Percentiles rank a stretch among this genome's conserved stretches.
These are phyloP conservation scores for Microplitis manilae DNA, from an alignment of 2,888 invertebrate genomes.

Conservation along the genomic window DNA sequence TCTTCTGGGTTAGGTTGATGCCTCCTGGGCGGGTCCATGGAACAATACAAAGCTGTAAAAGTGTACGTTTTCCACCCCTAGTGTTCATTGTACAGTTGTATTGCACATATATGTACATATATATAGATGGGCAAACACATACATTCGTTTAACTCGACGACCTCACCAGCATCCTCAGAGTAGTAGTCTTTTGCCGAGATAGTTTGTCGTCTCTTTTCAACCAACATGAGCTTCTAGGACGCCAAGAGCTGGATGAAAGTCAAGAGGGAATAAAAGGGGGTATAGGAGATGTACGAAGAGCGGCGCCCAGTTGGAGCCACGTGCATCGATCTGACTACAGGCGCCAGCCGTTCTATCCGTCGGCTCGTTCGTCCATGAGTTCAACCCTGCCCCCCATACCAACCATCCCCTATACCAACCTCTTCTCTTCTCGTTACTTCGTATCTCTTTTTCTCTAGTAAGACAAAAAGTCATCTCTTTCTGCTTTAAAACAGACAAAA, in stretches of 20 bases:
- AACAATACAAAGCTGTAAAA: slow-evolving; percentile 16
- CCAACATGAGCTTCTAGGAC: slow-evolving; percentile 35
- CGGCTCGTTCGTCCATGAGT: slow-evolving; percentile 71
- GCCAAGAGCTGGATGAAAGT: slow-evolving; percentile 38
- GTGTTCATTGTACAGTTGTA: not conserved
- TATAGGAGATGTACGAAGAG: slow-evolving; percentile 69
- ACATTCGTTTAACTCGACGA: slow-evolving; percentile 30
- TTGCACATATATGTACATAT: not conserved
- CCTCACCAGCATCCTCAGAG: slow-evolving; percentile 32
- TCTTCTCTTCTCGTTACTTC: slow-evolving; percentile 40
- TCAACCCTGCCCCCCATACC: slow-evolving; percentile 66
- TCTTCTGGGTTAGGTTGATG: slow-evolving; percentile 20
- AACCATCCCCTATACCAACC: slow-evolving; percentile 28
- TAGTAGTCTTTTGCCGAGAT: slow-evolving; percentile 20
- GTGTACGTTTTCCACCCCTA: slow-evolving; percentile 14
- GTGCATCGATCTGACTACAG: slow-evolving; percentile 72
- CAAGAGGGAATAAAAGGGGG: slow-evolving; percentile 42
- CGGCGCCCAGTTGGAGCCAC: slow-evolving; percentile 72
- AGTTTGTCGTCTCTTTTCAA: slow-evolving; percentile 30
- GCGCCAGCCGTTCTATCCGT: slow-evolving; percentile 72
- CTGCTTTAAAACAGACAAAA: not conserved
- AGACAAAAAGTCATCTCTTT: slow-evolving; percentile 49
- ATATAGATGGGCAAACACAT: slow-evolving; percentile 7
- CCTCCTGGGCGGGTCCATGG: slow-evolving; percentile 26
- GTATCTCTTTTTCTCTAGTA: slow-evolving; percentile 46